Evolutionary conservation across 2,113 vertebrate genomes (phyloP).

Genomic region (Martes martes): DNA sequence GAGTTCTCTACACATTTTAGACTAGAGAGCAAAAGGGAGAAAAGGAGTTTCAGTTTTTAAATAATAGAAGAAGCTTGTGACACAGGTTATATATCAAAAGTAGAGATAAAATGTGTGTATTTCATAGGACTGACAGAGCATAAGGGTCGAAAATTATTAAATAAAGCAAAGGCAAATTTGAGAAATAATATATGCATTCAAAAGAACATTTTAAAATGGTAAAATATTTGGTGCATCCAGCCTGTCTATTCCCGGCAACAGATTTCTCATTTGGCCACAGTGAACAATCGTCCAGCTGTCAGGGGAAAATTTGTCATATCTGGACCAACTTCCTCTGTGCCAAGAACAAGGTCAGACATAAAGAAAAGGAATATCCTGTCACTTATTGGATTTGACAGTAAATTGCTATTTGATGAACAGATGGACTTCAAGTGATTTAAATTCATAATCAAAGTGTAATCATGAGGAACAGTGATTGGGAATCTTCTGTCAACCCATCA

Average conservation of each 20-base stretch:
- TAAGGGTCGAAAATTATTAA: constrained; percentile 38
- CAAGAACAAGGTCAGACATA: constrained; percentile 70
- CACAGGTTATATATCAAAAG: constrained; percentile 2
- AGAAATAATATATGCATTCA: constrained; percentile 32
- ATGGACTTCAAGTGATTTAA: constrained; percentile 68
- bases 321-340: constrained; percentile 48
- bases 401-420: constrained; percentile 70
- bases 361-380: constrained; percentile 56
- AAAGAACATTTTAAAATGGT: background rate
- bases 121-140: constrained; percentile 1
- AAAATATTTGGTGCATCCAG: constrained; percentile 46
- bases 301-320: constrained; percentile 55
- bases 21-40: background rate
- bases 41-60: background rate
- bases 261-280: constrained; percentile 64
- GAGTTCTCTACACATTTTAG: background rate
- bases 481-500: constrained; percentile 37
- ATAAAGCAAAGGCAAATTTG: constrained; percentile 15
- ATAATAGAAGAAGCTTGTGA: background rate
- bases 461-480: constrained; percentile 44
- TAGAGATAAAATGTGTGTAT: background rate
- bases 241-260: constrained; percentile 45
- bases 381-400: constrained; percentile 64
- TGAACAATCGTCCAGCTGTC: constrained; percentile 66
- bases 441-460: constrained; percentile 64